Conservation (phyloP, 2,797 vertebrate species). For the Limosa lapponica region DNA sequence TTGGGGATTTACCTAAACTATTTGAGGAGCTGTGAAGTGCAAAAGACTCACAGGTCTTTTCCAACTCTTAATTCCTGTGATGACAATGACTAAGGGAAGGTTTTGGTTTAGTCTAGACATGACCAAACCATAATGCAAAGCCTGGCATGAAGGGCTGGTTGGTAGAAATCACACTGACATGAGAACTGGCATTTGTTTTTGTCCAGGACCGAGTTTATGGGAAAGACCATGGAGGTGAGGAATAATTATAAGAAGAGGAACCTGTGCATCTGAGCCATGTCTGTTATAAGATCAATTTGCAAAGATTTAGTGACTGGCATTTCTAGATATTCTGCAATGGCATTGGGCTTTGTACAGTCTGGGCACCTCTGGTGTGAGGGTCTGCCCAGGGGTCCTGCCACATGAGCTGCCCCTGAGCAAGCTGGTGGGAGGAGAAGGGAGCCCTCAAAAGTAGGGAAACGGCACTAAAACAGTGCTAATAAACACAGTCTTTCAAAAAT, state of each 20-base stretch:
- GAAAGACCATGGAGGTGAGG: background rate
- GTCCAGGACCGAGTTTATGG: background rate
- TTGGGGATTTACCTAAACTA: background rate
- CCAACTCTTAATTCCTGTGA: background rate
- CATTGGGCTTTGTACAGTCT: background rate
- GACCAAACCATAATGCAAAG: background rate
- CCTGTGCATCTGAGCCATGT: background rate
- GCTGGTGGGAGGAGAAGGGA: background rate
- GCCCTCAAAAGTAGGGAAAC: background rate
- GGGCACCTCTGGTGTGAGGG: background rate
- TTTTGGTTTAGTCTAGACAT: constrained; percentile 7
- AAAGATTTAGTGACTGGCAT: background rate
- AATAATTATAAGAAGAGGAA: background rate
- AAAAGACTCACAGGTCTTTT: background rate
- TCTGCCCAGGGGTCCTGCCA: background rate
- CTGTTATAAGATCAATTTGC: background rate
- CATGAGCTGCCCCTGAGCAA: background rate
- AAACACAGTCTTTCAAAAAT: background rate
- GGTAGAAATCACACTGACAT: background rate
- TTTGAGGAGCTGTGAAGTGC: background rate
- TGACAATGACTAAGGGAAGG: background rate
- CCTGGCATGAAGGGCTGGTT: background rate
- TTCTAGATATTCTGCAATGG: background rate
- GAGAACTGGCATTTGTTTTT: background rate
- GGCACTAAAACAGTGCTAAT: background rate